Conservation (phyloP, 2,888 invertebrate species). For the Busseola fusca region DNA sequence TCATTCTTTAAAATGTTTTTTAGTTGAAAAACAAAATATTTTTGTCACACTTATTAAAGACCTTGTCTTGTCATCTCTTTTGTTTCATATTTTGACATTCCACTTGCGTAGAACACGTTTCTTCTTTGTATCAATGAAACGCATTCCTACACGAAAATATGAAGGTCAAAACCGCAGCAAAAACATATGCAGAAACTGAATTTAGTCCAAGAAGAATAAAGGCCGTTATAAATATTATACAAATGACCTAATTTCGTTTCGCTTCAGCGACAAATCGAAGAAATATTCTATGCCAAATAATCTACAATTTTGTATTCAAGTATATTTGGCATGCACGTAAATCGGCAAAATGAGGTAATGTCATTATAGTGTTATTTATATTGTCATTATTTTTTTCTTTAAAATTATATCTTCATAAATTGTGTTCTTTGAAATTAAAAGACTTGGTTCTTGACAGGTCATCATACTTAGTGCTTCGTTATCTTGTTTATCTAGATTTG, state of each 20-base stretch:
- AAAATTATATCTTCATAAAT: conserved; percentile 35
- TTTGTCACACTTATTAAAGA: conserved; percentile 1
- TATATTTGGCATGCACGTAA: not conserved
- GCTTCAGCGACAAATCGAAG: conserved; percentile 43
- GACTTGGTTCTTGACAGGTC: conserved; percentile 39
- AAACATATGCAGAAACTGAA: conserved; percentile 9
- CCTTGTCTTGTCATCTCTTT: conserved; percentile 18
- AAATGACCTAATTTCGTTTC: conserved; percentile 44
- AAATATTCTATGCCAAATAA: conserved; percentile 9
- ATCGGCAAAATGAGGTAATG: conserved; percentile 34
- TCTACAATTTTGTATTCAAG: not conserved
- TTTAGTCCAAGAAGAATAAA: conserved; percentile 34
- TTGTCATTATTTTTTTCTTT: conserved; percentile 33
- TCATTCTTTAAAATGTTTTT: not conserved
- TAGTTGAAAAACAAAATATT: not conserved
- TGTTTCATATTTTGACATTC: conserved; percentile 7
- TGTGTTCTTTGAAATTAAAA: conserved; percentile 45
- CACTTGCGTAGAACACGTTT: not conserved
- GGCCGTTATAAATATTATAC: conserved; percentile 27
- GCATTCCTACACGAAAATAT: not conserved
- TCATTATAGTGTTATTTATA: conserved; percentile 31
- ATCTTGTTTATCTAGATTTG: conserved; percentile 16
- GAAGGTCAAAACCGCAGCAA: not conserved
- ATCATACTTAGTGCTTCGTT: conserved; percentile 37
- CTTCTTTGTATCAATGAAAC: not conserved